Conservation (phyloP, 2,113 vertebrate species). For the Parus major region DNA sequence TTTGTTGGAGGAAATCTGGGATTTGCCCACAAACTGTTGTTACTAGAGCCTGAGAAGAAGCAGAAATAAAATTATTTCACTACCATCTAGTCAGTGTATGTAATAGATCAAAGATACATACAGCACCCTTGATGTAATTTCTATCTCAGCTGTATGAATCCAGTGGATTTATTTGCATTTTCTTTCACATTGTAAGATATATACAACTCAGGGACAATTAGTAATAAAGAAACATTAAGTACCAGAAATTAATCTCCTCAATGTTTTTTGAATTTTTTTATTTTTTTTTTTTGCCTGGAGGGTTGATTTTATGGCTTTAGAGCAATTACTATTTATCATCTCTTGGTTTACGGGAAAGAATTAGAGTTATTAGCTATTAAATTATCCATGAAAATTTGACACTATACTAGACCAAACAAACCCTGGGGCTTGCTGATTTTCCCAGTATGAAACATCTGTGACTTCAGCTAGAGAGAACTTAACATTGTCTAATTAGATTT, state of each 20-base stretch:
- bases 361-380: slow-evolving; percentile 87
- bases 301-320: slow-evolving; percentile 79
- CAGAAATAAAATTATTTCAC: neutral
- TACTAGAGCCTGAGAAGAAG: neutral
- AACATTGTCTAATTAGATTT: slow-evolving; percentile 82
- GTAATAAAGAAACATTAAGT: slow-evolving; percentile 68
- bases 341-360: slow-evolving; percentile 79
- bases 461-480: slow-evolving; percentile 76
- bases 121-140: slow-evolving; percentile 3
- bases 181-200: slow-evolving; percentile 20
- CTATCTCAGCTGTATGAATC: slow-evolving; percentile 15
- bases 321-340: slow-evolving; percentile 82
- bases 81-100: neutral
- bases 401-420: slow-evolving; percentile 82
- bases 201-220: slow-evolving; percentile 58
- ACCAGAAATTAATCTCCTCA: slow-evolving; percentile 75
- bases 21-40: neutral
- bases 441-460: slow-evolving; percentile 82
- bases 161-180: slow-evolving; percentile 47
- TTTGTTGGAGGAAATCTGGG: neutral
- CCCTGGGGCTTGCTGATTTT: slow-evolving; percentile 83
- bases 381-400: slow-evolving; percentile 87
- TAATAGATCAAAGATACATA: neutral
- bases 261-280: slow-evolving; percentile 8
- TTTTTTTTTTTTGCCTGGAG: slow-evolving; percentile 71